Base-by-base conservation (phyloP, 2,888 invertebrate genomes). In the Xanthia togata region DNA sequence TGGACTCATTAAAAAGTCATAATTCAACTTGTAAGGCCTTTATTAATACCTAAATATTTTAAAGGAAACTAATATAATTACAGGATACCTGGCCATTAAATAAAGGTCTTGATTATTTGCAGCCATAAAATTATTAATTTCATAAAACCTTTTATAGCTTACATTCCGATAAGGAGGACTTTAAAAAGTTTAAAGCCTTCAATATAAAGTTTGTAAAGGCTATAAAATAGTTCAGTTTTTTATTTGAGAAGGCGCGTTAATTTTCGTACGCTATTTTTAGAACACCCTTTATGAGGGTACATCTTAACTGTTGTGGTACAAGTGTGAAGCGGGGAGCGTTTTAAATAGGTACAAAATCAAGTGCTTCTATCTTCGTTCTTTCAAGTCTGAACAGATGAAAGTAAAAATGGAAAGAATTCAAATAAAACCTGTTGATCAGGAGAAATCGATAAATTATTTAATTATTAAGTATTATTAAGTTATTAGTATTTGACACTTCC, bases 181-280 rank as follows among this genome's bases (percentile, higher is more conserved):
- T 35, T 11, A 44, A 44, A 44, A 74, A 55, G 9, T 62, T 81
- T 44, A 62, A 59, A 67, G 47, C 69, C 17, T 59, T 31, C n/a
- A 53, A 47, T 77, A 73, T 73, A 63, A 67, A 47, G 14, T 53
- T 38, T 31, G 31, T 4, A 9, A 60, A 59, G 44, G 35, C 44
- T n/a, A 63, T 85, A 78, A 81, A 84, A 73, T 44, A 4, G 59
- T 75, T 72, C 14, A 64, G 44, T 63, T 68, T 75, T n/a, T 80
- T 76, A 78, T 68, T 72, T 59, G 8, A 60, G 53, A 14, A 12
- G 14, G 12, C n/a, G 68, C 53, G 17, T 70, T 65, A 14, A 44
- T 76, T 65, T 79, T 64, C 3, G 4, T 26, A 62, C 1, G 47
- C 3, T 75, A 69, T 81, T 88, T 79, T 78, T 67, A 78, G 68